Evolutionary conservation across 2,113 vertebrate species (phyloP).

Genomic region (Myodes glareolus): DNA sequence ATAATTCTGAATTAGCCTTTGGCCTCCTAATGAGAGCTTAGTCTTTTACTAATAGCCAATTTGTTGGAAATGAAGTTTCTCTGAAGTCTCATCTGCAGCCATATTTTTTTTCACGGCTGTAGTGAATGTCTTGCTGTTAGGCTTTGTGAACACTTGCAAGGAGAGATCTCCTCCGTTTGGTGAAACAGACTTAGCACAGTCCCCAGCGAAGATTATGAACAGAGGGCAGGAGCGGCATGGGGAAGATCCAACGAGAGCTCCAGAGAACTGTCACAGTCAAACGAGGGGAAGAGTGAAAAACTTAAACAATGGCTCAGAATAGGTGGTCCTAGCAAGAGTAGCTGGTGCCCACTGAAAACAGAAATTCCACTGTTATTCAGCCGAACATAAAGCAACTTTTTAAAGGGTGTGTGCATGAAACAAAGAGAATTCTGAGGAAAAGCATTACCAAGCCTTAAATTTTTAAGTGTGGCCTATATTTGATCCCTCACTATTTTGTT

Average conservation of each 20-base stretch:
- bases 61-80: constrained; percentile 58
- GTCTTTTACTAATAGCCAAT: constrained; percentile 64
- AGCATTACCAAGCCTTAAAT: background rate
- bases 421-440: background rate
- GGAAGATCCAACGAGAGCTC: background rate
- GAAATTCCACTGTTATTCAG: background rate
- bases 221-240: background rate
- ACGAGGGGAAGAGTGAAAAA: background rate
- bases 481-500: background rate
- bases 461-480: background rate
- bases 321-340: background rate
- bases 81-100: background rate
- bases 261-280: background rate
- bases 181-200: background rate
- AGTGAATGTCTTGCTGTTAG: background rate
- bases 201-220: background rate
- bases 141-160: background rate
- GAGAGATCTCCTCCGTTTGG: background rate
- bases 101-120: constrained; percentile 42
- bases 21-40: constrained; percentile 48
- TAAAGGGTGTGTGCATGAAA: background rate
- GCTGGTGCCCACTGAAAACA: background rate
- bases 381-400: background rate
- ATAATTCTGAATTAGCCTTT: constrained; percentile 53
- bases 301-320: background rate